Evolutionary conservation across 2,797 vertebrate genomes (phyloP).

Genomic region (Gouania willdenowi): DNA sequence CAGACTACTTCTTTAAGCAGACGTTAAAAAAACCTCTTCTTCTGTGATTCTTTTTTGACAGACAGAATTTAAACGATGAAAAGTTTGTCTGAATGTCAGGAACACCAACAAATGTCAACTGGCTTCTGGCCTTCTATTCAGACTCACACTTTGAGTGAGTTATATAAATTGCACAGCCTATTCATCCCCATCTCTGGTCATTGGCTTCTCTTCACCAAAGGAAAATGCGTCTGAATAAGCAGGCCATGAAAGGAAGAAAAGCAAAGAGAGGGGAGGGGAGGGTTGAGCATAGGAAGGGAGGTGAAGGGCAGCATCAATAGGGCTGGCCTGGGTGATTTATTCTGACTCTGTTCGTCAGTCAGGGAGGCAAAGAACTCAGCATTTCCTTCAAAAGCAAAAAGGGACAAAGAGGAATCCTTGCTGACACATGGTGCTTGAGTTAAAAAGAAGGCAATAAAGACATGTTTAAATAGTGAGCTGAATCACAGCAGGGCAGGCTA

Average conservation of each 20-base stretch:
- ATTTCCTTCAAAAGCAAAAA: constrained; percentile 37
- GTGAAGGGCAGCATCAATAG: constrained; percentile 62
- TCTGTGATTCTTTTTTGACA: too few relatives aligned
- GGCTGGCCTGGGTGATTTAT: constrained; percentile 61
- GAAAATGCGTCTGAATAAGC: constrained; percentile 53
- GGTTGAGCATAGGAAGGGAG: constrained; percentile 33
- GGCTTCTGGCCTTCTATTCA: constrained; percentile 16
- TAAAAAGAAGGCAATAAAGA: constrained; percentile 9
- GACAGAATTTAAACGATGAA: background rate
- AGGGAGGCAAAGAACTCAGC: constrained; percentile 17
- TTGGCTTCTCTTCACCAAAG: constrained; percentile 36
- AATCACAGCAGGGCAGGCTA: constrained; percentile 49
- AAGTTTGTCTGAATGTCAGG: too few relatives aligned
- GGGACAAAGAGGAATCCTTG: constrained; percentile 35
- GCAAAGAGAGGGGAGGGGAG: constrained; percentile 12
- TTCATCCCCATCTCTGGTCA: constrained; percentile 53
- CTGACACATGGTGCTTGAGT: constrained; percentile 16
- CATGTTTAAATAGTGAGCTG: constrained; percentile 36
- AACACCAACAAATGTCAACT: too few relatives aligned
- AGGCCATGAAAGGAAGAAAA: constrained; percentile 55
- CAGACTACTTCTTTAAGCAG: too few relatives aligned
- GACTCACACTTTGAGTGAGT: constrained; percentile 29
- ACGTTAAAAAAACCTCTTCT: too few relatives aligned
- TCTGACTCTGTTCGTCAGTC: constrained; percentile 26
- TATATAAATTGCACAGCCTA: constrained; percentile 37